Conservation (phyloP, 2,888 invertebrate genomes). For the Hanleya hanleyi region DNA sequence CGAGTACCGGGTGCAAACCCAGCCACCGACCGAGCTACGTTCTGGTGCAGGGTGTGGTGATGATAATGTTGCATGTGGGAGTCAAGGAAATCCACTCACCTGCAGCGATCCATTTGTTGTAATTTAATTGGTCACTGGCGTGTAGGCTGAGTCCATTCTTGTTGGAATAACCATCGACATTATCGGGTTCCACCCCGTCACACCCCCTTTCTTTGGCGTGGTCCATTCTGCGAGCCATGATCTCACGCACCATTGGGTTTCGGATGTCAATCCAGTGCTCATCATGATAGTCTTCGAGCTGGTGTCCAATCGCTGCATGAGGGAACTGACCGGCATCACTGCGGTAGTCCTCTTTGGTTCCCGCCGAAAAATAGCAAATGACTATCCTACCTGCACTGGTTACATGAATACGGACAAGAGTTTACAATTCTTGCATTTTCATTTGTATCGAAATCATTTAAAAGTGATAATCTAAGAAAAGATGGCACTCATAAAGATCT, state of each 20-base stretch:
- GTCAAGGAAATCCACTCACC: slow-evolving; percentile 27
- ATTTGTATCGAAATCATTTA: too few species aligned
- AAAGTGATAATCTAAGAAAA: too few species aligned
- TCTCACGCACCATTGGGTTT: slow-evolving; percentile 26
- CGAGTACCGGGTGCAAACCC: too few species aligned
- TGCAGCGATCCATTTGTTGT: slow-evolving; percentile 45
- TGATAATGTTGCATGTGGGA: too few species aligned
- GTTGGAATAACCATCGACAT: slow-evolving; percentile 46
- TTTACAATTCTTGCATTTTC: too few species aligned
- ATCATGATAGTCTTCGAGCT: slow-evolving; percentile 42
- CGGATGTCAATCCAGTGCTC: slow-evolving; percentile 47
- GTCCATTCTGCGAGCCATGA: slow-evolving; percentile 43
- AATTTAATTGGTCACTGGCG: slow-evolving; percentile 41
- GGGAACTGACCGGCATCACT: slow-evolving; percentile 40
- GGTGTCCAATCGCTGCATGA: slow-evolving; percentile 35
- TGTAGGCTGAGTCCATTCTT: slow-evolving; percentile 32
- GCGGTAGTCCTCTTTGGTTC: slow-evolving; percentile 44
- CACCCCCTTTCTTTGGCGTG: slow-evolving; percentile 42
- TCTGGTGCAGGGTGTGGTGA: too few species aligned
- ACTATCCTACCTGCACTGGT: slow-evolving; percentile 45
- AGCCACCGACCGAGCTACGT: too few species aligned
- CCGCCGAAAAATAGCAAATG: slow-evolving; percentile 54
- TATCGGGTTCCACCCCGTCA: slow-evolving; percentile 54
- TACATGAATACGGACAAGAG: too few species aligned
- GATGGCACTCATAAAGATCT: too few species aligned